Evolutionary conservation across 2,888 invertebrate genomes (phyloP).

Genomic region (Rotaria socialis): DNA sequence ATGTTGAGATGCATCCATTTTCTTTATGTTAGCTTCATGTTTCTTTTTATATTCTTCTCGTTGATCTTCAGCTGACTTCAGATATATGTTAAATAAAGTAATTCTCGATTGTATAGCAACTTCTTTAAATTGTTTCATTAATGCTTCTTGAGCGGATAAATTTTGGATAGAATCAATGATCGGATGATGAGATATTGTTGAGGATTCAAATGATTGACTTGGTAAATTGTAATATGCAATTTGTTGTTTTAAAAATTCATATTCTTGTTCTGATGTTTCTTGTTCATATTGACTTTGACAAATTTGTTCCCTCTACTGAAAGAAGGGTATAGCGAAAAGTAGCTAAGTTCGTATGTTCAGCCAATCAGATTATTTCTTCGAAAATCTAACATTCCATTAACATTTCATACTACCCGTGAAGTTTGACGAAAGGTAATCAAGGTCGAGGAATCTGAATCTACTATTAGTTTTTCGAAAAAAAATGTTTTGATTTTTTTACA

Average conservation of each 20-base stretch:
- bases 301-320: too few relatives aligned
- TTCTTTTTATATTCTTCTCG: not conserved
- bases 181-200: not conserved
- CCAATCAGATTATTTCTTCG: too few relatives aligned
- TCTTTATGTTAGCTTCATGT: not conserved
- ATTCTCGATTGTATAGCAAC: not conserved
- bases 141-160: not conserved
- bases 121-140: not conserved
- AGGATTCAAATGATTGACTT: not conserved
- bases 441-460: too few relatives aligned
- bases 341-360: too few relatives aligned
- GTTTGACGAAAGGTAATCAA: too few relatives aligned
- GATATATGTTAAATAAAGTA: not conserved
- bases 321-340: too few relatives aligned
- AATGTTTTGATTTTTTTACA: too few relatives aligned
- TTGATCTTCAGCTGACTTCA: constrained; percentile 16
- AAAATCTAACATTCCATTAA: too few relatives aligned
- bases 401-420: too few relatives aligned
- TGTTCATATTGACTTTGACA: not conserved
- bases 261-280: constrained; percentile 2
- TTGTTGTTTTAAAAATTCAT: not conserved
- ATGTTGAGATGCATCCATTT: not conserved
- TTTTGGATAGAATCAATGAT: not conserved
- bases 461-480: too few relatives aligned
- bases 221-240: not conserved